Evolutionary conservation across 2,797 vertebrate species (phyloP).

Genomic region (Allobates femoralis): DNA sequence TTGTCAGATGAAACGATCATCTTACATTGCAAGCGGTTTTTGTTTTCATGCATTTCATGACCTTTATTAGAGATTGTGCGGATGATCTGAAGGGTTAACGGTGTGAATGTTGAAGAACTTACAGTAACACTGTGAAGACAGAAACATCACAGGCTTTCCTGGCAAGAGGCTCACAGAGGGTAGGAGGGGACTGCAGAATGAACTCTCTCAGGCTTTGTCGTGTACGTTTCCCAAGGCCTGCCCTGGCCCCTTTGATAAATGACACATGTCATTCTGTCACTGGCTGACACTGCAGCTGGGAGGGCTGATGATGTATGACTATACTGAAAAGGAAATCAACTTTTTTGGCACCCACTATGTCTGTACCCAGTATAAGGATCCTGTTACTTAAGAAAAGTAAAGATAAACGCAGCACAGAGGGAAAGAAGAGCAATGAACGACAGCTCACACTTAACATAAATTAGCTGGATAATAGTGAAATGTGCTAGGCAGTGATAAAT

Average conservation of each 20-base stretch:
- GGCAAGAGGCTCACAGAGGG: constrained; percentile 87
- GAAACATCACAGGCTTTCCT: constrained; percentile 93
- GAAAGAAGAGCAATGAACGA: constrained; percentile 78
- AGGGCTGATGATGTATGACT: constrained; percentile 97
- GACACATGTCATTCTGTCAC: constrained; percentile 99
- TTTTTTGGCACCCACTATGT: constrained; percentile 93
- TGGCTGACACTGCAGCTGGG: constrained; percentile 98
- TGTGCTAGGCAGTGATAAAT: constrained; percentile 85
- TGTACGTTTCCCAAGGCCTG: constrained; percentile 94
- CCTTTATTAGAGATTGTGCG: constrained; percentile 51
- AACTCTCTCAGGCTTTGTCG: constrained; percentile 99
- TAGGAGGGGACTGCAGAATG: constrained; percentile 90
- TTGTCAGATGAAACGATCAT: constrained; percentile 45
- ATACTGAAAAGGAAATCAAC: constrained; percentile 96
- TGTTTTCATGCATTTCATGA: constrained; percentile 53
- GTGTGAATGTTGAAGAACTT: constrained; percentile 79
- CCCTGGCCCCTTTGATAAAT: constrained; percentile 99
- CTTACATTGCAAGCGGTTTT: constrained; percentile 51
- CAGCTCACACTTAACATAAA: constrained; percentile 85
- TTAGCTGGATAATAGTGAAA: constrained; percentile 82
- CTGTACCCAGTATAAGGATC: constrained; percentile 94
- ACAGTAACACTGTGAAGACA: constrained; percentile 87
- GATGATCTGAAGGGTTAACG: constrained; percentile 76
- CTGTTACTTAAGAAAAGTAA: constrained; percentile 86
- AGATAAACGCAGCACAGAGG: constrained; percentile 79